Conservation (phyloP, 2,113 vertebrate genomes). For the Oncorhynchus keta region DNA sequence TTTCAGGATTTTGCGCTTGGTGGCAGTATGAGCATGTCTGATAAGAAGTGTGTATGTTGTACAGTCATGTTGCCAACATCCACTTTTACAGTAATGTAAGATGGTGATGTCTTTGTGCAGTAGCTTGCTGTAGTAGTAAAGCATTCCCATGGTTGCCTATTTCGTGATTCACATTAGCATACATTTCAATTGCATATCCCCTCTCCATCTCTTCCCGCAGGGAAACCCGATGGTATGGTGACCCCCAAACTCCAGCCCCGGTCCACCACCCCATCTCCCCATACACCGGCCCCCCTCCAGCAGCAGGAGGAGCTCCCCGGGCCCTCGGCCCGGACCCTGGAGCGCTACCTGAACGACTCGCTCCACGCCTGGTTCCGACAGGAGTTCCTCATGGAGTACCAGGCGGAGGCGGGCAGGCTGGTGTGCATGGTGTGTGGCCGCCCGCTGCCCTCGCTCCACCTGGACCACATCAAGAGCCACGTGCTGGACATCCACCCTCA, state of each 20-base stretch:
- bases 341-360: constrained; percentile 87
- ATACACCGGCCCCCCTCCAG: constrained; percentile 14
- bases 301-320: constrained; percentile 42
- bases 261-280: constrained; percentile 29
- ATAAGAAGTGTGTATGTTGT: background rate
- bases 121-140: background rate
- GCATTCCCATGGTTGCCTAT: too few species aligned
- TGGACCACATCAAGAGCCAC: constrained; percentile 88
- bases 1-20: constrained; percentile 26
- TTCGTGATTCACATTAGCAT: background rate
- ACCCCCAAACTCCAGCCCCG: constrained; percentile 40
- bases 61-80: background rate
- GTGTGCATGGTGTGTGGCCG: constrained; percentile 87
- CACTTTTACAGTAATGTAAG: background rate
- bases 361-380: constrained; percentile 89
- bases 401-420: constrained; percentile 79
- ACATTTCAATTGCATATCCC: background rate
- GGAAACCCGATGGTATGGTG: constrained; percentile 27
- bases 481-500: constrained; percentile 84
- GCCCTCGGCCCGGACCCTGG: constrained; percentile 61
- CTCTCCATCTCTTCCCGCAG: constrained; percentile 9
- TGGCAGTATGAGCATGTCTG: constrained; percentile 28
- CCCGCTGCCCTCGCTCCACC: constrained; percentile 82
- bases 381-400: constrained; percentile 93
- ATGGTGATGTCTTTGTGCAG: constrained; percentile 30